Percentiles rank a stretch among this genome's conserved stretches.
phyloP scores from a whole-genome alignment of 2,113 vertebrate species.

The Boulengeromyrus knoepffleri region DNA sequence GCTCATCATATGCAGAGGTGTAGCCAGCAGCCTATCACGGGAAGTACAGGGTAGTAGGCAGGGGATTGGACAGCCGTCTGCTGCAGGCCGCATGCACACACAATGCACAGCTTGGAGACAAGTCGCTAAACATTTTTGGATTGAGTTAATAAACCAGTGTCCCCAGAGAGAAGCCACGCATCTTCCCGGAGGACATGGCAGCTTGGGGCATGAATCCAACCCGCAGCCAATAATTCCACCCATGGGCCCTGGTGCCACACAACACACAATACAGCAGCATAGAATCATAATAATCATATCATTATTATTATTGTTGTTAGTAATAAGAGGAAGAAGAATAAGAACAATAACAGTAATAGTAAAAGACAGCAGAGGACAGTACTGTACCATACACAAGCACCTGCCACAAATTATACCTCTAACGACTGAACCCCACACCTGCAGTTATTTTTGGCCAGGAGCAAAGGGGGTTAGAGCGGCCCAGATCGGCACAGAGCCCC shows the following conservation, averaged over 20 bases:
- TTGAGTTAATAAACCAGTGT: background rate
- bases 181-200: background rate
- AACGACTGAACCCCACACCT: background rate
- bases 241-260: background rate
- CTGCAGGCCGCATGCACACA: background rate
- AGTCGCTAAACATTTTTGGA: background rate
- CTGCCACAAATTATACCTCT: background rate
- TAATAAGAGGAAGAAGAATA: background rate
- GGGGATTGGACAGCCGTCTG: background rate
- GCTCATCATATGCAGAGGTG: background rate
- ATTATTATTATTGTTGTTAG: background rate
- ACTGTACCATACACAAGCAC: background rate
- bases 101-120: background rate
- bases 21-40: background rate
- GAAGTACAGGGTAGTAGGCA: background rate
- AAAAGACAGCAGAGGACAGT: background rate
- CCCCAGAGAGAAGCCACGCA: background rate
- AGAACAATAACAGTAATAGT: background rate
- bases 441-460: background rate
- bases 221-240: background rate
- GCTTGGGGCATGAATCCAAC: background rate
- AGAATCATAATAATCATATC: background rate
- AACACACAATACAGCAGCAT: background rate
- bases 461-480: background rate
- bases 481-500: background rate